Evolutionary conservation across 2,113 vertebrate species (phyloP).

Genomic region (Urocynchramus pylzowi): DNA sequence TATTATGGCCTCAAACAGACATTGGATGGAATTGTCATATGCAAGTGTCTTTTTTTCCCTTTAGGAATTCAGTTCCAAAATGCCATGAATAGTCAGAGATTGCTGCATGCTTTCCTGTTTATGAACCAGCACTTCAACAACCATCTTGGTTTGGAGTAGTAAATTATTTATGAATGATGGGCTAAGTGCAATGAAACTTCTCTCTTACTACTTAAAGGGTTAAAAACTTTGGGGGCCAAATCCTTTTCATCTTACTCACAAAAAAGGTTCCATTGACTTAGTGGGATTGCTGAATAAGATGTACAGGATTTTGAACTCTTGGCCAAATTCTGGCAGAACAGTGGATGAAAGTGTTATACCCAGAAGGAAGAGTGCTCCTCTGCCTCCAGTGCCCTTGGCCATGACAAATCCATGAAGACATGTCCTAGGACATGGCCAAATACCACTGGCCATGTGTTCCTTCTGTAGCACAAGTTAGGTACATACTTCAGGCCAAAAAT

Average conservation of each 20-base stretch:
- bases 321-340: conserved; percentile 19
- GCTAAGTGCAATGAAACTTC: conserved; percentile 52
- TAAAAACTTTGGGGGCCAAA: conserved; percentile 48
- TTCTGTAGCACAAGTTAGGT: background rate
- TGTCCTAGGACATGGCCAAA: background rate
- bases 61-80: background rate
- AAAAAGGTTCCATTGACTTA: background rate
- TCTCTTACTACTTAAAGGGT: conserved; percentile 44
- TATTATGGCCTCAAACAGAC: background rate
- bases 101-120: background rate
- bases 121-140: background rate
- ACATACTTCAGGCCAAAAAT: background rate
- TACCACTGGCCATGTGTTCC: background rate
- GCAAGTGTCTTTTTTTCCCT: background rate
- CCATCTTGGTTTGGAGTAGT: background rate
- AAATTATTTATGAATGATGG: conserved; percentile 24
- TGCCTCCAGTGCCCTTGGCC: background rate
- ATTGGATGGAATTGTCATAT: background rate
- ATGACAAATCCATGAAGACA: background rate
- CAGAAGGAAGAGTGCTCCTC: background rate
- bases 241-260: conserved; percentile 55
- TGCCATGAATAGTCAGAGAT: background rate
- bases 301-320: conserved; percentile 42
- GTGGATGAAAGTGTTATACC: background rate
- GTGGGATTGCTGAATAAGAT: conserved; percentile 22